These are phyloP conservation scores for Pangasius krempfi DNA, from an alignment of 2,797 vertebrate genomes.

Conservation along the genomic window DNA sequence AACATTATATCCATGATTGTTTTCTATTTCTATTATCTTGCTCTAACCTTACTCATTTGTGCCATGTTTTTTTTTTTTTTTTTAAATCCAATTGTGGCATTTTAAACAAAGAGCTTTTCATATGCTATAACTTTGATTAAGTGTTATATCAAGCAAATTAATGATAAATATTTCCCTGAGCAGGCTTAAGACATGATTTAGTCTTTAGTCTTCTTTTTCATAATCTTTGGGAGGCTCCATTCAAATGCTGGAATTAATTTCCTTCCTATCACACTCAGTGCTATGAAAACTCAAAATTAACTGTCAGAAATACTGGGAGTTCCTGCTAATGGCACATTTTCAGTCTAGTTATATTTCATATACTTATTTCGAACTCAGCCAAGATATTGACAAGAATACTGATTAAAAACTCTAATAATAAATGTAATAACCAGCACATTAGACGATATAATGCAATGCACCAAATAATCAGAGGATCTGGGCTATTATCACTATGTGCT, in stretches of 20 bases:
- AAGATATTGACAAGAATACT: not conserved
- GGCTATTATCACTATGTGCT: not conserved
- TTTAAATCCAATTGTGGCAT: not conserved
- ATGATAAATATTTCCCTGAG: not conserved
- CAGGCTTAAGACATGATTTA: not conserved
- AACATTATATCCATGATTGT: not conserved
- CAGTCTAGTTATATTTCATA: constrained; percentile 14
- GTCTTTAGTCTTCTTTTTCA: constrained; percentile 21
- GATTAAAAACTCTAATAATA: not conserved
- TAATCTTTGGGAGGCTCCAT: constrained; percentile 37
- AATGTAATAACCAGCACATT: not conserved
- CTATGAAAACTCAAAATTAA: constrained; percentile 31
- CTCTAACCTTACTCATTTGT: not conserved
- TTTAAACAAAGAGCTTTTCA: not conserved
- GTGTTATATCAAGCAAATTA: not conserved
- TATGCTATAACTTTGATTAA: not conserved
- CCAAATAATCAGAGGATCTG: not conserved
- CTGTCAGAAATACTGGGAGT: constrained; percentile 9
- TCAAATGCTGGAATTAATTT: constrained; percentile 48
- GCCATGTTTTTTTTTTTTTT: not conserved
- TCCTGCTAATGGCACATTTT: not conserved
- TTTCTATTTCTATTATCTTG: not conserved
- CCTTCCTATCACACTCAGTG: constrained; percentile 21
- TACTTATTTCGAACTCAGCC: not conserved
- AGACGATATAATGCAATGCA: not conserved